Evolutionary conservation across 2,888 invertebrate species (phyloP).

Genomic region (Drosophila atroscutellata): DNA sequence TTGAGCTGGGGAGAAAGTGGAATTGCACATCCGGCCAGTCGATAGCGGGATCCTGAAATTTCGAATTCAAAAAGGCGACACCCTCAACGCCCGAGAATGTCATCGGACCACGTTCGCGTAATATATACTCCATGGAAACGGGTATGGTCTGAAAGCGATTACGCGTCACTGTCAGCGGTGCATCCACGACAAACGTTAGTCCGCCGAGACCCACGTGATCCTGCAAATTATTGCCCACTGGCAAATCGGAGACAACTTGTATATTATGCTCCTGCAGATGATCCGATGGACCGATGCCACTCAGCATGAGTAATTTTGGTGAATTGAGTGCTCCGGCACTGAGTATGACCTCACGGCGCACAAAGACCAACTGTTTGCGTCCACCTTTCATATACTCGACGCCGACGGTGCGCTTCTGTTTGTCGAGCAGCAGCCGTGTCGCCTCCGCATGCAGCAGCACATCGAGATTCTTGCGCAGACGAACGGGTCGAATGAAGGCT

Average conservation of each 20-base stretch:
- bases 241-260: conserved; percentile 90
- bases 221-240: conserved; percentile 93
- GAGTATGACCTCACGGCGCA: conserved; percentile 92
- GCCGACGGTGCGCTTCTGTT: conserved; percentile 90
- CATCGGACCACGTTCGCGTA: conserved; percentile 93
- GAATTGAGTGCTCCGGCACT: conserved; percentile 95
- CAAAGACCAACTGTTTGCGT: conserved; percentile 88
- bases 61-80: conserved; percentile 94
- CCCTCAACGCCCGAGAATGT: conserved; percentile 94
- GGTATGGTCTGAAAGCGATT: conserved; percentile 91
- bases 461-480: conserved; percentile 91
- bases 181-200: conserved; percentile 92
- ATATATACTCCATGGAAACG: conserved; percentile 92
- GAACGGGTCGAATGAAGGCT: conserved; percentile 93
- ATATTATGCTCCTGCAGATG: conserved; percentile 90
- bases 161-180: conserved; percentile 92
- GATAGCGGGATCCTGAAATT: conserved; percentile 91
- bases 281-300: conserved; percentile 93
- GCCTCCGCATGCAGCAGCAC: conserved; percentile 92
- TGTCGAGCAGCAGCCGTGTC: conserved; percentile 89
- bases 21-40: conserved; percentile 95
- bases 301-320: conserved; percentile 96
- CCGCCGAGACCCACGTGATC: conserved; percentile 95
- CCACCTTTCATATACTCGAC: conserved; percentile 90
- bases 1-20: conserved; percentile 93